These are phyloP conservation scores for Stenchaetothrips biformis DNA, from an alignment of 2,888 invertebrate genomes.

Conservation along the genomic window DNA sequence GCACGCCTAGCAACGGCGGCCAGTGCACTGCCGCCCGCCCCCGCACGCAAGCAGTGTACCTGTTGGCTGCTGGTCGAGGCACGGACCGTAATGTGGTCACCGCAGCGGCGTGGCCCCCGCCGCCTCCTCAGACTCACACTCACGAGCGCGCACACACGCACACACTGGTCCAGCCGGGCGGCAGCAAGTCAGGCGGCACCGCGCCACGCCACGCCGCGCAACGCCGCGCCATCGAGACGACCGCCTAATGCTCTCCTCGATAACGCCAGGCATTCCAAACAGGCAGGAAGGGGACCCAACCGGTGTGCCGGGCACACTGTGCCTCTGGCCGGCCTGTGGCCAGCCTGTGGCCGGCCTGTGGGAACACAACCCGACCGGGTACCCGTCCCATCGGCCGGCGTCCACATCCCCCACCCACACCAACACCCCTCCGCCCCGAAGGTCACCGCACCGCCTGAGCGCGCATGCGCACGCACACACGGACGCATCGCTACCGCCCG, in stretches of 20 bases:
- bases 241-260: constrained; percentile 16
- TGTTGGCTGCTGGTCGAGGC: neutral
- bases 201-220: neutral
- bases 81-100: too few species aligned
- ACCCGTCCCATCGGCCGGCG: neutral
- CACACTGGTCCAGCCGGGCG: constrained; percentile 4
- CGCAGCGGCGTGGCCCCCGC: neutral
- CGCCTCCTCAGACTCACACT: neutral
- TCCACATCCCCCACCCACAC: neutral
- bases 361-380: neutral
- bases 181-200: constrained; percentile 17
- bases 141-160: neutral
- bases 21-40: too few species aligned
- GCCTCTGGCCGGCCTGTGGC: neutral
- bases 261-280: constrained; percentile 13
- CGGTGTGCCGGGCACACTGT: too few species aligned
- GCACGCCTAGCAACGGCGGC: too few species aligned
- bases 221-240: neutral
- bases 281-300: neutral
- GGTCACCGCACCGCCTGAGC: neutral
- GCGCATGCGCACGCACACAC: neutral
- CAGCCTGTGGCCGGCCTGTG: constrained; percentile 1
- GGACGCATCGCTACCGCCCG: neutral
- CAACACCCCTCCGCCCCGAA: neutral
- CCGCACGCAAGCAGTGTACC: neutral